Conservation (phyloP, 2,797 vertebrate genomes). For the Betta splendens region DNA sequence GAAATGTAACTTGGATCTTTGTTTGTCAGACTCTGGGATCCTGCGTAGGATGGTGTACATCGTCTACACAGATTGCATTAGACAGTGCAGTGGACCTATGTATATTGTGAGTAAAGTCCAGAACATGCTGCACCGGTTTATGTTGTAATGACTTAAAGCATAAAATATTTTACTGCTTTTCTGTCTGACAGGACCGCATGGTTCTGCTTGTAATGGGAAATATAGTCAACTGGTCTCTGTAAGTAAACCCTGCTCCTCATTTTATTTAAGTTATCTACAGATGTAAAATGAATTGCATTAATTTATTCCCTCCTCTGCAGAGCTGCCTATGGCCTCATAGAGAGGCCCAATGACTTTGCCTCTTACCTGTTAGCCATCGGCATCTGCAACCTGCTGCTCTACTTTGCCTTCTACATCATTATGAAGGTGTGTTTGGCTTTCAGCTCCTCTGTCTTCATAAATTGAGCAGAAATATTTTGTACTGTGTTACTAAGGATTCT, state of each 20-base stretch:
- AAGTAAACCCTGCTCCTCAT: slow-evolving; percentile 69
- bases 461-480: neutral
- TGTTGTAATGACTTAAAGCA: neutral
- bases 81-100: slow-evolving; percentile 95
- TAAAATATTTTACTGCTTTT: neutral
- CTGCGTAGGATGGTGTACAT: slow-evolving; percentile 87
- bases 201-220: slow-evolving; percentile 98
- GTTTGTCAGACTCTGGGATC: slow-evolving; percentile 86
- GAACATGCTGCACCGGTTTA: slow-evolving; percentile 2
- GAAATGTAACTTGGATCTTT: slow-evolving; percentile 9
- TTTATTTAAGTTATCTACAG: neutral
- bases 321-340: slow-evolving; percentile 92
- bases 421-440: slow-evolving; percentile 90
- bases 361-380: slow-evolving; percentile 96
- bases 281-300: too few relatives aligned
- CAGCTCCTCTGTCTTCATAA: neutral
- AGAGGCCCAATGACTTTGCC: slow-evolving; percentile 94
- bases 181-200: slow-evolving; percentile 89
- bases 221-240: slow-evolving; percentile 98
- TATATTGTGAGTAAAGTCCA: slow-evolving; percentile 88
- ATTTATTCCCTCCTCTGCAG: slow-evolving; percentile 64
- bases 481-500: neutral
- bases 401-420: slow-evolving; percentile 99
- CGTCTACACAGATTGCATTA: slow-evolving; percentile 93
- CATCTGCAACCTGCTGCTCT: slow-evolving; percentile 98